These are phyloP conservation scores for Hippoglossus hippoglossus DNA, from an alignment of 2,797 vertebrate genomes.

Conservation along the genomic window DNA sequence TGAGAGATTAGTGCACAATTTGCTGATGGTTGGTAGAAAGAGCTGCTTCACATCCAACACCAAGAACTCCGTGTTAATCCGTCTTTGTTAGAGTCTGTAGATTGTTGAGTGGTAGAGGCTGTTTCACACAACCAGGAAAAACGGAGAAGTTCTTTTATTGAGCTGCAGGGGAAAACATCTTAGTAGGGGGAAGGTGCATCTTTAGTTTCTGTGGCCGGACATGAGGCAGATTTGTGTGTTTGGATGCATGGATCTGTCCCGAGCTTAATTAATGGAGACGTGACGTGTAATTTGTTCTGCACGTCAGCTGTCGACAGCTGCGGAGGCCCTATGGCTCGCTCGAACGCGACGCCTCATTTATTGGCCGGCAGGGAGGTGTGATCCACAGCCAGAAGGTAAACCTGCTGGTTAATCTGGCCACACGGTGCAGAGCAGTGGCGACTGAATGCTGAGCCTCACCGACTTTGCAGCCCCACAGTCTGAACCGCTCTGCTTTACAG, in stretches of 20 bases:
- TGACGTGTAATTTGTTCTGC: conserved; percentile 58
- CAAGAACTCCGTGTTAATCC: conserved; percentile 39
- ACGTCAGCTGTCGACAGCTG: conserved; percentile 55
- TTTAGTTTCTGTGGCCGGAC: too few species aligned
- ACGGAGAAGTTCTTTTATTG: conserved; percentile 11
- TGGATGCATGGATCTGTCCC: conserved; percentile 36
- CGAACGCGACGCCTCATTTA: conserved; percentile 25
- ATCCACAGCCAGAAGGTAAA: conserved; percentile 45
- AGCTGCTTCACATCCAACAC: conserved; percentile 43
- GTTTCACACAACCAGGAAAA: conserved; percentile 20
- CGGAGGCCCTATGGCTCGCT: conserved; percentile 44
- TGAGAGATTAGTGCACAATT: too few species aligned
- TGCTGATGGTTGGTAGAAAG: too few species aligned
- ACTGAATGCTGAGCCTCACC: neutral
- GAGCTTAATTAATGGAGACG: conserved; percentile 51
- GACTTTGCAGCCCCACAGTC: conserved; percentile 4
- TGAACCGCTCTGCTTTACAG: neutral
- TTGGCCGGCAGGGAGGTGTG: conserved; percentile 22
- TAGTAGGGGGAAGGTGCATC: too few species aligned
- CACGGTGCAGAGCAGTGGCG: neutral
- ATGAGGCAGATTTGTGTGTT: too few species aligned
- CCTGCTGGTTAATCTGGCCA: conserved; percentile 4
- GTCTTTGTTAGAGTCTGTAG: conserved; percentile 40
- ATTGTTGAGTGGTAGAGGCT: conserved; percentile 35
- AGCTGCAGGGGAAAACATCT: neutral